phyloP scores from a whole-genome alignment of 2,797 vertebrate species.

The Myotis pilosus region DNA sequence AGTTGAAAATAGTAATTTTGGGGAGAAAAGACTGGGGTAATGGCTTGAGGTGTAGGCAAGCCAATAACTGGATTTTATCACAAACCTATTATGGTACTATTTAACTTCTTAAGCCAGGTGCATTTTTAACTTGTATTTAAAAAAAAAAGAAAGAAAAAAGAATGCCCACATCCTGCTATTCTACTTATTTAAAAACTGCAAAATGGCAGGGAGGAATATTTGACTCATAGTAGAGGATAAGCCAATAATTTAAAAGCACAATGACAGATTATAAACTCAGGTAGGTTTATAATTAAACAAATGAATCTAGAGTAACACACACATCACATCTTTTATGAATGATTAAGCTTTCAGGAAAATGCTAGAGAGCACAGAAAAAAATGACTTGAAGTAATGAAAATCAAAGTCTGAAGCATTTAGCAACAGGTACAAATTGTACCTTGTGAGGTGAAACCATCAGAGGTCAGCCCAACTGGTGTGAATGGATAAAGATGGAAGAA shows the following conservation, averaged over 20 bases:
- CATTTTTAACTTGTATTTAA: background rate
- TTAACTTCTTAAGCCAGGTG: background rate
- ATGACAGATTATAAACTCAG: background rate
- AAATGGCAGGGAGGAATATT: background rate
- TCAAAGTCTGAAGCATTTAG: background rate
- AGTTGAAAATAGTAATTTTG: background rate
- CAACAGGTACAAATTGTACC: background rate
- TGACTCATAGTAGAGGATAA: background rate
- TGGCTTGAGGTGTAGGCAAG: rapidly evolving
- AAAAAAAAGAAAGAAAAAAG: background rate
- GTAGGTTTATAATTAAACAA: background rate
- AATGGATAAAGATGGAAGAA: background rate
- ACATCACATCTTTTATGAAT: background rate
- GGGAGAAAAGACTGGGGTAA: background rate
- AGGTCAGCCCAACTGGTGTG: background rate
- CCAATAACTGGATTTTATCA: background rate
- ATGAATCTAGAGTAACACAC: background rate
- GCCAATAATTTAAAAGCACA: background rate
- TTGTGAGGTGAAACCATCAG: background rate
- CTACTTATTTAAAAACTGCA: background rate
- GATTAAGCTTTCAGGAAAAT: background rate
- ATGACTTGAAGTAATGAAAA: background rate
- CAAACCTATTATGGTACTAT: background rate
- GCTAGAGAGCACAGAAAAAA: background rate
- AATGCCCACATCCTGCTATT: background rate